A percentile compares a stretch with the other conserved stretches of the same genome.
Conservation (phyloP, 2,113 vertebrate species). For the Cathartes aura region DNA sequence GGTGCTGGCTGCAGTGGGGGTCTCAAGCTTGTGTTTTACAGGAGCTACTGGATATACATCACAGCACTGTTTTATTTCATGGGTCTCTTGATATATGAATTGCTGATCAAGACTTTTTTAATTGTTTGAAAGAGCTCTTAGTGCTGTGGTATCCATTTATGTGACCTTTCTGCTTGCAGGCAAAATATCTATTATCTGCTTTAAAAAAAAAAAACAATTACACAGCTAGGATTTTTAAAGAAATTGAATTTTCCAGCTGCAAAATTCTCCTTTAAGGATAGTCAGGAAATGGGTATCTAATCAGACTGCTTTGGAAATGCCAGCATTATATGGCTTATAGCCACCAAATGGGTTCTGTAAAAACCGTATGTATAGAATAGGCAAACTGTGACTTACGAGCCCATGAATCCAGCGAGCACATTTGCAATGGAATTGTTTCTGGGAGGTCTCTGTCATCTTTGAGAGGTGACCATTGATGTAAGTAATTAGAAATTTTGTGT, state of each 20-base stretch:
- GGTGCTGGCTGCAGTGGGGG: not conserved
- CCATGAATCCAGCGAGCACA: not conserved
- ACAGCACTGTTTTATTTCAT: not conserved
- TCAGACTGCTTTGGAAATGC: not conserved
- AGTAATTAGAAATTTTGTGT: slow-evolving; percentile 3
- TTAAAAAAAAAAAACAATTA: not conserved
- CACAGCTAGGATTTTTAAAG: not conserved
- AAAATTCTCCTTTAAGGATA: not conserved
- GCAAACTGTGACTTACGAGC: not conserved
- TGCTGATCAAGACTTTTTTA: not conserved
- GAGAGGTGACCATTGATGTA: not conserved
- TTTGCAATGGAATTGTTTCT: not conserved
- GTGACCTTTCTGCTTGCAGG: not conserved
- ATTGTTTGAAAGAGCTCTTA: not conserved
- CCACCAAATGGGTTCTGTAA: not conserved
- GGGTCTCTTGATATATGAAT: not conserved
- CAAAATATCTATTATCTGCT: not conserved
- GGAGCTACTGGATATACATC: not conserved
- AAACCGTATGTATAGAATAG: not conserved
- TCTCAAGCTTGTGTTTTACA: not conserved
- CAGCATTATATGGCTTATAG: not conserved
- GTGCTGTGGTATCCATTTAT: not conserved
- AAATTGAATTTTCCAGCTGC: not conserved
- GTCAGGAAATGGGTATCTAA: not conserved
- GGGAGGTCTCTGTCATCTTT: not conserved